A percentile compares a stretch with the other conserved stretches of the same genome.
Conservation (phyloP, 2,113 vertebrate genomes). For the Prietella phreatophila region DNA sequence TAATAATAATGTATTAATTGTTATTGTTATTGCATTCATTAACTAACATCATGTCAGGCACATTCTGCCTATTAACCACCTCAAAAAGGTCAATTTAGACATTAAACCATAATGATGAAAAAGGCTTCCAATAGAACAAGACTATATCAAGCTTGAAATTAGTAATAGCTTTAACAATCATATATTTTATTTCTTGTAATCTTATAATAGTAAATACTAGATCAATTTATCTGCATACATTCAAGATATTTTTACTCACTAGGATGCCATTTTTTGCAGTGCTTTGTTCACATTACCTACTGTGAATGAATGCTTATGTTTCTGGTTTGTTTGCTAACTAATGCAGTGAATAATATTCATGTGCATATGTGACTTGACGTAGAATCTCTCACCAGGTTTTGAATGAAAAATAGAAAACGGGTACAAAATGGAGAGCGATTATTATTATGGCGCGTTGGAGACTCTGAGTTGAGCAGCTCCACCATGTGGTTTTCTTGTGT, state of each 20-base stretch:
- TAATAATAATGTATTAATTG: background rate
- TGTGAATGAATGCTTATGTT: background rate
- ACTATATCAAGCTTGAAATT: background rate
- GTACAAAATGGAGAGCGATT: too few species aligned
- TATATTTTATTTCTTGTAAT: background rate
- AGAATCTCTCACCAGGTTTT: background rate
- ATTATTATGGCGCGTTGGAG: background rate
- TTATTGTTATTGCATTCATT: background rate
- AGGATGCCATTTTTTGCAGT: background rate
- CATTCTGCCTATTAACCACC: background rate
- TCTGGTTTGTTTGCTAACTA: background rate
- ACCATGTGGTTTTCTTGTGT: slow-evolving; percentile 60
- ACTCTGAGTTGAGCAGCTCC: slow-evolving; percentile 52
- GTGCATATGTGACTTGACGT: background rate
- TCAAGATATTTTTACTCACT: background rate
- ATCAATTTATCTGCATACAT: too few species aligned
- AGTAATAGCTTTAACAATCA: background rate
- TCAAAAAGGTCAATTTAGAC: background rate
- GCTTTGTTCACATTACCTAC: background rate
- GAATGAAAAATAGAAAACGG: background rate
- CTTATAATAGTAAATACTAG: background rate
- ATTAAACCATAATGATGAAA: background rate
- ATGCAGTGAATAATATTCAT: background rate
- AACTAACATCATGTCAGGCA: background rate
- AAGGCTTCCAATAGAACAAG: background rate